Evolutionary conservation across 1,140 invertebrate genomes (phyloP), one percentile per base, ranked within the genome.

Genomic region (Chionoecetes opilio): DNA sequence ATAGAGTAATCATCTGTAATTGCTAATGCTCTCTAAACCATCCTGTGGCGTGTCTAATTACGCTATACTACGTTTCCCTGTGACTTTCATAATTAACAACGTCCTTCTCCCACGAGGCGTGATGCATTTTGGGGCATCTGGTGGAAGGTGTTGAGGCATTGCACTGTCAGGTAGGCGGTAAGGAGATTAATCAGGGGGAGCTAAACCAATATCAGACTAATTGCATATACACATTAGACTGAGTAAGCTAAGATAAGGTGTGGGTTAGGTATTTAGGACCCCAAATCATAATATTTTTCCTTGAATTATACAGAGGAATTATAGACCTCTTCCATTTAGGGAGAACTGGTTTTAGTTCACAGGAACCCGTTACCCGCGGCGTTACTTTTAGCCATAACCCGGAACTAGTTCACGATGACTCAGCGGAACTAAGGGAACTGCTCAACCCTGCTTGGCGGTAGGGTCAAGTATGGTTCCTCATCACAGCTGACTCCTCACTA

Each of bases 121-220:
- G 63, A 75, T 75, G 63, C 63, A 75, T 75, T 75, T n/a, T 75
- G 21, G 63, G 63, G n/a, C 63, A 26, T 75, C 63, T 75, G 63
- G 63, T n/a, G 63, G 63, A n/a, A 21, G 63, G 63, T 26, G n/a
- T 8, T 75, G 21, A 75, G 21, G 63, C 63, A 75, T 75, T 26
- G 63, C 63, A 6, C 11, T 75, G 63, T 75, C n/a, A n/a, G 63
- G 63, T 75, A n/a, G 63, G 63, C 63, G 26, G 63, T 17, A n/a
- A 21, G 63, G 11, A n/a, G 63, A 0, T 21, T 6, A 3, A 17
- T n/a, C 21, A 75, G 26, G n/a, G 63, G n/a, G 63, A 75, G 63
- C 26, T 26, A 75, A n/a, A 75, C 63, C n/a, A 26, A 21, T 17
- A 75, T 75, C 21, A n/a, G 63, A 75, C n/a, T 75, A 75, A 75